Evolutionary conservation across 2,888 invertebrate species (phyloP).

Genomic region (Lithophane leautieri): DNA sequence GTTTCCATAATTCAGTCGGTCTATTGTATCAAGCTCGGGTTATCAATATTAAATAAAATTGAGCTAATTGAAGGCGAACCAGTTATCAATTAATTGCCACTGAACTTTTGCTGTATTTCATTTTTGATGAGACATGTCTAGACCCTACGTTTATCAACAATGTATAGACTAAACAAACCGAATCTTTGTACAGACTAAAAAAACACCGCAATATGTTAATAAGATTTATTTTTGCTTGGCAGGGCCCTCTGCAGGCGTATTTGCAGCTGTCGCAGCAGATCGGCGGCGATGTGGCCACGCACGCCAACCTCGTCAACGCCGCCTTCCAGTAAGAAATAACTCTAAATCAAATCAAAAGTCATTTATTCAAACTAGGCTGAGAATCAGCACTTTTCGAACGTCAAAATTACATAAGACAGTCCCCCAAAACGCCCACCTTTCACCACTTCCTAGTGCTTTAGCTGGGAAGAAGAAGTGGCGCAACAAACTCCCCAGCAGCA

Average conservation of each 20-base stretch:
- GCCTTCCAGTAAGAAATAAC: conserved; percentile 94
- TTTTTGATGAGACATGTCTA: conserved; percentile 9
- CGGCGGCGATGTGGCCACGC: conserved; percentile 95
- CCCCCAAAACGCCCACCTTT: too few relatives aligned
- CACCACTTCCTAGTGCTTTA: too few relatives aligned
- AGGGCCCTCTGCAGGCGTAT: conserved; percentile 94
- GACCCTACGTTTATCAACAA: not conserved
- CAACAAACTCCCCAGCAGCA: too few relatives aligned
- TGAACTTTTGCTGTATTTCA: conserved; percentile 10
- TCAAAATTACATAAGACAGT: too few relatives aligned
- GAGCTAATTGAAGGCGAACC: conserved; percentile 34
- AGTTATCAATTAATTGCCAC: conserved; percentile 27
- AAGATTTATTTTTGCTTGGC: conserved; percentile 67
- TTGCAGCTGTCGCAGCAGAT: conserved; percentile 94
- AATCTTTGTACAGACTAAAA: not conserved
- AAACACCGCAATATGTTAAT: not conserved
- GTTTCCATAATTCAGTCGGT: conserved; percentile 17
- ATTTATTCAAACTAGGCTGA: too few relatives aligned
- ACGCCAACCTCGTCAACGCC: conserved; percentile 94
- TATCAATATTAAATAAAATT: conserved; percentile 33
- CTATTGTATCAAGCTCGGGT: conserved; percentile 20
- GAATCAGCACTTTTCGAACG: too few relatives aligned
- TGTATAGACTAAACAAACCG: not conserved
- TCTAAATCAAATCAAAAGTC: too few relatives aligned
- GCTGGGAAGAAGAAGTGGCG: too few relatives aligned